These are phyloP conservation scores for Artemia franciscana DNA, from an alignment of 1,140 invertebrate species.

Conservation along the genomic window DNA sequence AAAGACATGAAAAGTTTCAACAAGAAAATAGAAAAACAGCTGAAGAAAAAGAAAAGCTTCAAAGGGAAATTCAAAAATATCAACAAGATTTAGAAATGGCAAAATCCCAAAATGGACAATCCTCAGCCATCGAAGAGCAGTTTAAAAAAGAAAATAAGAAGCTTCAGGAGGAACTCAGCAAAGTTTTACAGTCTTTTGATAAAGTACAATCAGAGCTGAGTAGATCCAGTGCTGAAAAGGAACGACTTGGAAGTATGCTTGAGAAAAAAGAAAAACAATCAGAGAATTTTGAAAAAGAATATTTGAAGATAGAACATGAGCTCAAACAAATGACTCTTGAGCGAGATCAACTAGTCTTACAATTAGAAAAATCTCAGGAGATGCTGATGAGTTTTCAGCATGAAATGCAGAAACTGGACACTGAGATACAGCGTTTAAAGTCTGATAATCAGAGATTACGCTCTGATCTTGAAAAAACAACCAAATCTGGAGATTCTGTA, in stretches of 20 bases:
- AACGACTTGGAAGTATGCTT: conserved; percentile 41
- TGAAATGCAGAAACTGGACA: conserved; percentile 54
- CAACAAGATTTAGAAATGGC: conserved; percentile 20
- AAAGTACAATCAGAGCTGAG: conserved; percentile 6
- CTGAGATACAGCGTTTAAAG: conserved; percentile 49
- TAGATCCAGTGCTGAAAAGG: conserved; percentile 26
- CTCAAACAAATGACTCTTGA: conserved; percentile 60
- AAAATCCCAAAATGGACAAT: conserved; percentile 28
- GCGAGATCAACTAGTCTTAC: conserved; percentile 59
- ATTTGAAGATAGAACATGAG: conserved; percentile 46
- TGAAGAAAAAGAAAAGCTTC: conserved; percentile 37
- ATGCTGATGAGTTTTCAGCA: conserved; percentile 79
- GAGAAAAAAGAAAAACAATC: conserved; percentile 56
- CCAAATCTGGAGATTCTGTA: conserved; percentile 35
- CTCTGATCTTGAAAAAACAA: conserved; percentile 34
- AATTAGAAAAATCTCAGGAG: conserved; percentile 72
- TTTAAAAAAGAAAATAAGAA: conserved; percentile 9
- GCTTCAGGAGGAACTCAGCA: conserved; percentile 8
- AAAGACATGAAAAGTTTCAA: conserved; percentile 41
- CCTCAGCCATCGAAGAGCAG: conserved; percentile 27
- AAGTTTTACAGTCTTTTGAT: conserved; percentile 1
- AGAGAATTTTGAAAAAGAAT: conserved; percentile 23
- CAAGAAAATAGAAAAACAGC: conserved; percentile 37
- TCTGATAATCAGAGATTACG: conserved; percentile 51
- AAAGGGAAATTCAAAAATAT: conserved; percentile 24